Conservation (phyloP, 2,888 invertebrate species). For the Bursaphelenchus okinawaensis region DNA sequence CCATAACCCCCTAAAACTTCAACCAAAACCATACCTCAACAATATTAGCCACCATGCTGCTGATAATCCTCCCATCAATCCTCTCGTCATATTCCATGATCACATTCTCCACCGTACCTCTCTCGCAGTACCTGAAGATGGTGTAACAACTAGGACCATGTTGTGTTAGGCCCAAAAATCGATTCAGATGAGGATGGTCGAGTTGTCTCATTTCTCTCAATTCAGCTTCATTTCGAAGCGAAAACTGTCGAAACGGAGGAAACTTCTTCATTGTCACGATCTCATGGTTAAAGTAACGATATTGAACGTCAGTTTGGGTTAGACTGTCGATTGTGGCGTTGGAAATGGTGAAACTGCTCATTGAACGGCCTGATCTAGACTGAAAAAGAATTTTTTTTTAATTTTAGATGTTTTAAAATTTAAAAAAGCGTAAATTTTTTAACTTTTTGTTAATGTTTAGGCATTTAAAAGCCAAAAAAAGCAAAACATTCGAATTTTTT, state of each 20-base stretch:
- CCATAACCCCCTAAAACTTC: no score
- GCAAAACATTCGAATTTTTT: no score
- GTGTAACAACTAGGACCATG: conserved; percentile 22
- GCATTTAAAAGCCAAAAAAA: no score
- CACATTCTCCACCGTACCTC: conserved; percentile 1
- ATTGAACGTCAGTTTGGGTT: no score
- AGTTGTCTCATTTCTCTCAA: conserved; percentile 29
- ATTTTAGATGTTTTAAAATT: no score
- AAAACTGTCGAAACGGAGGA: no score
- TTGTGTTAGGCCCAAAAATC: conserved; percentile 44
- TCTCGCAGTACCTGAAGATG: conserved; percentile 1
- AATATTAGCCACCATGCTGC: conserved; percentile 7
- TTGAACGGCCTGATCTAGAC: conserved; percentile 13
- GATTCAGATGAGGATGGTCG: conserved; percentile 48
- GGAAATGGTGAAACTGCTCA: no score
- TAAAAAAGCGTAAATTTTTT: no score
- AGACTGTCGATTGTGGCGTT: no score
- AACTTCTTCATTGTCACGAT: conserved; percentile 1
- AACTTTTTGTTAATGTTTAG: no score
- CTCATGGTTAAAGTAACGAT: neutral
- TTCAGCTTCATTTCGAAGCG: neutral
- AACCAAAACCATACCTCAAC: no score
- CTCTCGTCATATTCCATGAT: conserved; percentile 4
- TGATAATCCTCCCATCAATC: conserved; percentile 1
- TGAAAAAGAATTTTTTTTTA: no score